These are phyloP conservation scores for Cephus pygmeus DNA, from an alignment of 2,888 invertebrate genomes.

Conservation along the genomic window DNA sequence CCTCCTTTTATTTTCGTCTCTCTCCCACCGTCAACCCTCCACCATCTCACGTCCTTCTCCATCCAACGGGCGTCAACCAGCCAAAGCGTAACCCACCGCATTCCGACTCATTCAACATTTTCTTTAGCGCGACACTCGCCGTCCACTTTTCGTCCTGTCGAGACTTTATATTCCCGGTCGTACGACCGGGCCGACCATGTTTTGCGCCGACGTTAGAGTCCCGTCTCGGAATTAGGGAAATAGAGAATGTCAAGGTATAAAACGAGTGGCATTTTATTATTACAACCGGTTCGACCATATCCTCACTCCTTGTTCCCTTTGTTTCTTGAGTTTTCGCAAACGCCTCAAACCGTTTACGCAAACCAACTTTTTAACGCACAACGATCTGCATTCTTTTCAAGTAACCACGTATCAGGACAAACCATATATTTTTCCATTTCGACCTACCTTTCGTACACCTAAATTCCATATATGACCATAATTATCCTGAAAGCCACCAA, in stretches of 20 bases:
- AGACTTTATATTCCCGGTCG: background rate
- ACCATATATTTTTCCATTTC: no score
- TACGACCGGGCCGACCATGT: background rate
- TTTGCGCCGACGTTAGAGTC: background rate
- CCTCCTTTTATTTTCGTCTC: background rate
- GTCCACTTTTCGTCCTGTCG: background rate
- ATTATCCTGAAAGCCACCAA: no score
- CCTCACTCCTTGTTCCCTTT: background rate
- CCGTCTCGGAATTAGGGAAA: background rate
- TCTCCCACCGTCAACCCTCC: background rate
- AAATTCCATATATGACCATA: no score
- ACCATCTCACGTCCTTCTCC: background rate
- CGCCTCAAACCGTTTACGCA: background rate
- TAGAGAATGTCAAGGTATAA: background rate
- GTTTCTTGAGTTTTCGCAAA: background rate
- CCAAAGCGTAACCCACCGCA: background rate
- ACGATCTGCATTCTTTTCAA: background rate
- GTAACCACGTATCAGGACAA: no score
- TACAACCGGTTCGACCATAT: background rate
- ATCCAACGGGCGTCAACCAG: background rate
- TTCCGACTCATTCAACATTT: constrained; percentile 7
- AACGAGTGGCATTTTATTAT: background rate
- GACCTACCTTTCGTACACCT: no score
- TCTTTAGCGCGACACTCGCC: constrained; percentile 1
- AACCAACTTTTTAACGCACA: background rate